Evolutionary conservation across 2,113 vertebrate species (phyloP).

Genomic region (Cyprinus carpio): DNA sequence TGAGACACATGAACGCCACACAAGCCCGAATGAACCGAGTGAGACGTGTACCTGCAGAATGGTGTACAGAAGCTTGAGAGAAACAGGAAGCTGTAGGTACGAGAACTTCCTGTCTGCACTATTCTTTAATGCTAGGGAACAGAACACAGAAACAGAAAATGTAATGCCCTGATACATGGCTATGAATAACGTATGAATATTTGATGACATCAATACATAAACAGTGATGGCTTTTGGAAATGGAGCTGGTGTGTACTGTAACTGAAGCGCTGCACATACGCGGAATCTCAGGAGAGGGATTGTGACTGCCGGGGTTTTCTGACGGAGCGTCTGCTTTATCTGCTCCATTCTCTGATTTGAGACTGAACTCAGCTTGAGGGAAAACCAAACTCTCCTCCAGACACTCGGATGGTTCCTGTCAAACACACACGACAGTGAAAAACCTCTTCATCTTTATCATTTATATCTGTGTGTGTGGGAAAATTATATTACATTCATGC

Average conservation of each 20-base stretch:
- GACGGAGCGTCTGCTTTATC: constrained; percentile 82
- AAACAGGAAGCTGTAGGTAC: constrained; percentile 94
- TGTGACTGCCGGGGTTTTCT: constrained; percentile 82
- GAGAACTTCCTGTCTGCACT: constrained; percentile 92
- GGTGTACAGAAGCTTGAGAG: constrained; percentile 94
- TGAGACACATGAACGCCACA: background rate
- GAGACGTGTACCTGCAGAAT: constrained; percentile 87
- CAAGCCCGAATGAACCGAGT: background rate
- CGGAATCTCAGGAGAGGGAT: constrained; percentile 75
- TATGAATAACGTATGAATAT: too few relatives aligned
- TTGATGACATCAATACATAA: background rate
- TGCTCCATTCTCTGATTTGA: constrained; percentile 77
- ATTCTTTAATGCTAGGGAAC: constrained; percentile 82
- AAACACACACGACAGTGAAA: constrained; percentile 43
- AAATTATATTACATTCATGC: background rate
- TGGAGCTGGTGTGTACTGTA: too few relatives aligned
- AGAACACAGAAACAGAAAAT: background rate
- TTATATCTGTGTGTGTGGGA: background rate
- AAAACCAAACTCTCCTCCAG: constrained; percentile 93
- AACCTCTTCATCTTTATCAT: background rate
- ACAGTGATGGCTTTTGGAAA: background rate
- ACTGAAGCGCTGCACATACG: constrained; percentile 70
- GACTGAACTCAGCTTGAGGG: constrained; percentile 82
- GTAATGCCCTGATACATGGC: background rate
- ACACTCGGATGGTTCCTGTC: constrained; percentile 91